These are phyloP conservation scores for Cyprinodon variegatus DNA, from an alignment of 2,113 vertebrate species.

Conservation along the genomic window DNA sequence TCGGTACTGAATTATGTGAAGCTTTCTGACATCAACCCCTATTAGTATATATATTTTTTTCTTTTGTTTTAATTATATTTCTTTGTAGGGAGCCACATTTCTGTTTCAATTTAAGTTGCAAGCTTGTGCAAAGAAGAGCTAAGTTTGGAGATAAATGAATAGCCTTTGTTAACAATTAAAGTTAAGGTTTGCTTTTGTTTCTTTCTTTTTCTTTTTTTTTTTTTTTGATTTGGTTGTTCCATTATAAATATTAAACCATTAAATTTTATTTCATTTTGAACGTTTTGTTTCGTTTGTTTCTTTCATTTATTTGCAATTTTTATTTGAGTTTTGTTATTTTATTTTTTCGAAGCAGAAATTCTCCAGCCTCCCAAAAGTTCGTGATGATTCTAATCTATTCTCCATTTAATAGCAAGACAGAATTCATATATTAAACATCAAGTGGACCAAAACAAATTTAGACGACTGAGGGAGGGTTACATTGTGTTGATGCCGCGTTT, in stretches of 20 bases:
- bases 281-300: conserved; percentile 94
- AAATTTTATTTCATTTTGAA: conserved; percentile 99
- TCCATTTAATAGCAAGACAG: neutral
- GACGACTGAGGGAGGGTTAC: neutral
- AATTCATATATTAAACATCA: neutral
- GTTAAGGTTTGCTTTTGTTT: conserved; percentile 83
- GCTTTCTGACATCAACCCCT: conserved; percentile 26
- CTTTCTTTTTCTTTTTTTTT: conserved; percentile 71
- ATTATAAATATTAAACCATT: conserved; percentile 95
- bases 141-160: conserved; percentile 86
- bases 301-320: conserved; percentile 59
- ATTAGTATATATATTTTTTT: conserved; percentile 23
- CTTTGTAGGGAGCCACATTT: conserved; percentile 44
- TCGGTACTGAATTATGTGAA: conserved; percentile 50
- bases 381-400: neutral
- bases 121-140: conserved; percentile 80
- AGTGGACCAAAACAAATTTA: conserved; percentile 32
- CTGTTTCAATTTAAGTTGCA: conserved; percentile 60
- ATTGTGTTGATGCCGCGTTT: neutral
- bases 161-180: conserved; percentile 87
- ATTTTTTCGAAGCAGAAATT: conserved; percentile 32
- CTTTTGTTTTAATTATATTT: conserved; percentile 32
- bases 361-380: conserved; percentile 1
- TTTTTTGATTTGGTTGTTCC: conserved; percentile 78
- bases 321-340: conserved; percentile 74